Percentiles rank a stretch among this genome's conserved stretches.
Conservation (phyloP, 2,888 invertebrate species). For the Pollenia angustigena region DNA sequence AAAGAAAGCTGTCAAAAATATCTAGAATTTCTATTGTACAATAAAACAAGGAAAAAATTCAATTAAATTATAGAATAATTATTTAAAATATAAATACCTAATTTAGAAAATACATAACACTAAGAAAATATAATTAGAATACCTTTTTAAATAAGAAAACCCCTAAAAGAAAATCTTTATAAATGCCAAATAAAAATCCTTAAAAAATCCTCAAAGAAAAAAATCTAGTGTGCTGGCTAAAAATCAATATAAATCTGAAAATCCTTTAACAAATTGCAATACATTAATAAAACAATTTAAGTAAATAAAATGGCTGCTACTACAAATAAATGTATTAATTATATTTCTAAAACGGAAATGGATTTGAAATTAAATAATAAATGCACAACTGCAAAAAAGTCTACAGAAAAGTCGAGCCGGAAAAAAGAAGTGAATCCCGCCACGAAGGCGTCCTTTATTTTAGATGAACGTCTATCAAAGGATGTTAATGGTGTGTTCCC, state of each 20-base stretch:
- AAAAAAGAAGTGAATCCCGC: conserved; percentile 29
- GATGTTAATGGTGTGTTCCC: conserved; percentile 82
- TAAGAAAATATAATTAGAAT: neutral
- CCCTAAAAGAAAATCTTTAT: neutral
- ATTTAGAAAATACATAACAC: neutral
- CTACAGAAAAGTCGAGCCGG: neutral
- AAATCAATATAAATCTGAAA: conserved; percentile 59
- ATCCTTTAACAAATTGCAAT: neutral
- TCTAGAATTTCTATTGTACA: conserved; percentile 29
- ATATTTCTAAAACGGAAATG: conserved; percentile 22
- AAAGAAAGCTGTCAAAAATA: conserved; percentile 64
- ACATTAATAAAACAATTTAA: neutral
- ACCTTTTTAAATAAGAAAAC: neutral
- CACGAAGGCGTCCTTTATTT: conserved; percentile 70
- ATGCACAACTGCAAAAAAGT: conserved; percentile 6
- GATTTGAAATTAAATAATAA: conserved; percentile 4
- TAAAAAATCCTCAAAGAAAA: neutral
- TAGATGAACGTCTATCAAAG: conserved; percentile 80
- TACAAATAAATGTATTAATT: conserved; percentile 57
- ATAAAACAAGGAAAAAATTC: conserved; percentile 14
- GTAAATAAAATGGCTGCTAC: conserved; percentile 60
- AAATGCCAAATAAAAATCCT: conserved; percentile 14
- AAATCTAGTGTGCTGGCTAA: conserved; percentile 41
- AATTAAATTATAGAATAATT: neutral
- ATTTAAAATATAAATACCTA: conserved; percentile 2